These are phyloP conservation scores for Capromys pilorides DNA, from an alignment of 2,797 vertebrate genomes.

Conservation along the genomic window DNA sequence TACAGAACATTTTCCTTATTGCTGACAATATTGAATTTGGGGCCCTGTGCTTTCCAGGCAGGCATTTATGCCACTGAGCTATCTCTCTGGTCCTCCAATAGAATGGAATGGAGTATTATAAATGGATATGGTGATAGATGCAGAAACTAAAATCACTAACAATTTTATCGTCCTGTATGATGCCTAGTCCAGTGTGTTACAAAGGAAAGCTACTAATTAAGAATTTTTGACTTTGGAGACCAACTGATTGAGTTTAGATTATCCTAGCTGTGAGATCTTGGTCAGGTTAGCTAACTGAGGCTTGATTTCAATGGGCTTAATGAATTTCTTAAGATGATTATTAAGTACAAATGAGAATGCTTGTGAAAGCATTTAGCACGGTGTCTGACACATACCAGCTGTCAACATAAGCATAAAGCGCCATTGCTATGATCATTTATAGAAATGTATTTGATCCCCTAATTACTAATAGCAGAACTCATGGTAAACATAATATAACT, in stretches of 20 bases:
- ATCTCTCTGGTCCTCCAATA: too few relatives aligned
- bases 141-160: not conserved
- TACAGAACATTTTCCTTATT: not conserved
- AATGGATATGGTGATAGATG: not conserved
- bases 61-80: too few relatives aligned
- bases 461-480: not conserved
- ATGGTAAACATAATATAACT: not conserved
- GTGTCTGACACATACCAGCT: not conserved
- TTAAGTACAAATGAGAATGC: not conserved
- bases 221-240: not conserved
- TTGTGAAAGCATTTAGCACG: constrained; percentile 37
- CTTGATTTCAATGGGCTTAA: not conserved
- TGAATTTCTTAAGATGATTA: not conserved
- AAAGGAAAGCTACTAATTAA: not conserved
- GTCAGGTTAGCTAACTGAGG: not conserved
- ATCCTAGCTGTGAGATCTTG: not conserved
- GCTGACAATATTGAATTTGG: not conserved
- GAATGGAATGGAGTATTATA: not conserved
- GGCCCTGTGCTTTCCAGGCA: too few relatives aligned
- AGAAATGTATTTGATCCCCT: constrained; percentile 5
- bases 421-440: constrained; percentile 9
- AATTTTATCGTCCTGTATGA: constrained; percentile 11
- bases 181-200: not conserved
- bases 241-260: not conserved
- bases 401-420: not conserved